Evolutionary conservation across 2,113 vertebrate genomes (phyloP).

Genomic region (Cephalopholis sonnerati): DNA sequence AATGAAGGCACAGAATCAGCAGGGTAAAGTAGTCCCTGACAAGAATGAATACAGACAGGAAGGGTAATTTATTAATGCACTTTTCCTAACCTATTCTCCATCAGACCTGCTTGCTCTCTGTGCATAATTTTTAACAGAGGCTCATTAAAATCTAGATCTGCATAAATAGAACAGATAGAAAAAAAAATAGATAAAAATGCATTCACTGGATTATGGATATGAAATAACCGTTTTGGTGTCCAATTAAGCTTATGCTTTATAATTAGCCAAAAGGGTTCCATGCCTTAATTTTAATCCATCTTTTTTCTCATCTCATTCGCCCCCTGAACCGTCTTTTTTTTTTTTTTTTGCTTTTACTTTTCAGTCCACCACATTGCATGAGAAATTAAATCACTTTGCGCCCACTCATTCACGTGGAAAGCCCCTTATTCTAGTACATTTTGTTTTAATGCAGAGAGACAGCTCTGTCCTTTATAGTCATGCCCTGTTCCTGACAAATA

Average conservation of each 20-base stretch:
- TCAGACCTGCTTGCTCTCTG: conserved; percentile 60
- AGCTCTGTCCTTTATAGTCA: conserved; percentile 75
- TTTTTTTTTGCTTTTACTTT: background rate
- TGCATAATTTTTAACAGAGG: conserved; percentile 70
- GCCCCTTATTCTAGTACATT: conserved; percentile 61
- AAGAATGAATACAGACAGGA: conserved; percentile 68
- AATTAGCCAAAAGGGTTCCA: conserved; percentile 71
- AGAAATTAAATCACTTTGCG: conserved; percentile 75
- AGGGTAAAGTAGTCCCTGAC: conserved; percentile 57
- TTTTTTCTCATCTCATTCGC: conserved; percentile 13
- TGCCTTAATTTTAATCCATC: conserved; percentile 51
- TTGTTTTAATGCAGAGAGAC: conserved; percentile 79
- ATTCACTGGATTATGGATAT: conserved; percentile 72
- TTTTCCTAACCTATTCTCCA: conserved; percentile 72
- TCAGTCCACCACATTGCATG: conserved; percentile 58
- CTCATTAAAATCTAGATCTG: conserved; percentile 80
- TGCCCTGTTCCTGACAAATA: conserved; percentile 61
- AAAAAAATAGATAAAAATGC: conserved; percentile 64
- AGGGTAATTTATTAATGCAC: conserved; percentile 78
- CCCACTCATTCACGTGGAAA: conserved; percentile 75
- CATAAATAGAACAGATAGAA: conserved; percentile 73
- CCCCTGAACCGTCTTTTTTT: conserved; percentile 33
- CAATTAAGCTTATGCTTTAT: conserved; percentile 79
- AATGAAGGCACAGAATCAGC: conserved; percentile 56
- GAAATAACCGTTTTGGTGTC: conserved; percentile 80